phyloP scores from a whole-genome alignment of 2,888 invertebrate species.

The Caprella mutica region DNA sequence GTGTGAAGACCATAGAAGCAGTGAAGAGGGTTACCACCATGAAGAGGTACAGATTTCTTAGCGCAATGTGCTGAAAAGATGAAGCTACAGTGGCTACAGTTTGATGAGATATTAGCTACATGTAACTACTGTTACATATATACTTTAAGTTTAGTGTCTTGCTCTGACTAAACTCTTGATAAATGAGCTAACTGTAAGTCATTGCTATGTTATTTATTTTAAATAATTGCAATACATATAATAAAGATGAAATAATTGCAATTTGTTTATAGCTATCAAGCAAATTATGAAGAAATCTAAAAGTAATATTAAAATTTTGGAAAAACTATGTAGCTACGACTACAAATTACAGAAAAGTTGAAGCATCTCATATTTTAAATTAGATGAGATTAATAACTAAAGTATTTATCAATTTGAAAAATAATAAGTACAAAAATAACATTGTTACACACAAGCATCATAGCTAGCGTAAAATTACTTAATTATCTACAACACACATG shows the following conservation, averaged over 20 bases:
- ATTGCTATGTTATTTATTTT: too few relatives aligned
- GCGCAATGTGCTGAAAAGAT: conserved; percentile 38
- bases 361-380: too few relatives aligned
- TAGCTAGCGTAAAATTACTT: too few relatives aligned
- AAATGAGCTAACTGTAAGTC: too few relatives aligned
- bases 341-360: too few relatives aligned
- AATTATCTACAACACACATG: too few relatives aligned
- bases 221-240: too few relatives aligned
- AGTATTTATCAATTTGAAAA: background rate
- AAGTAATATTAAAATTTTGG: too few relatives aligned
- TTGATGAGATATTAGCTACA: background rate
- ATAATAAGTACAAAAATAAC: background rate
- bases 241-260: too few relatives aligned
- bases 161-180: background rate
- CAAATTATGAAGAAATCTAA: too few relatives aligned
- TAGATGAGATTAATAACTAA: background rate
- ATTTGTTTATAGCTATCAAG: too few relatives aligned
- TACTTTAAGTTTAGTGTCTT: background rate
- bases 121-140: background rate
- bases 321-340: too few relatives aligned
- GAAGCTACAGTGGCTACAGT: background rate
- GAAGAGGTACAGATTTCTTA: conserved; percentile 67
- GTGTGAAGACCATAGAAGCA: conserved; percentile 65
- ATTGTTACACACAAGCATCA: background rate
- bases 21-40: conserved; percentile 70